Evolutionary conservation across 1,140 invertebrate genomes (phyloP).

Genomic region (Lepidurus packardi): DNA sequence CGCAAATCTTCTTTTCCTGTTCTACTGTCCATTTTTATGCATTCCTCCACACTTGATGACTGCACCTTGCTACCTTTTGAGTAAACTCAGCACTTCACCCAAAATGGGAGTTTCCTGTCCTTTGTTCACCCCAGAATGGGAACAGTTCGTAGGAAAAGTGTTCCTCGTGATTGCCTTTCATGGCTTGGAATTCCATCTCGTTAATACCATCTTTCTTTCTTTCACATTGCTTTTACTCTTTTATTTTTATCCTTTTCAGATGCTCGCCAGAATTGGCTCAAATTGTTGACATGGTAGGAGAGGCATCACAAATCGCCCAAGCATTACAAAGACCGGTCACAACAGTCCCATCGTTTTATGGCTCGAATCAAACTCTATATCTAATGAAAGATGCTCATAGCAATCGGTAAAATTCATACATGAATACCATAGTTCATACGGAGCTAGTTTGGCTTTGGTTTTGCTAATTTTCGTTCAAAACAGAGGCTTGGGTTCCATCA

Average conservation of each 20-base stretch:
- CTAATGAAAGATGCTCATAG: slow-evolving; percentile 29
- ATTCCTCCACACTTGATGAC: too few species aligned
- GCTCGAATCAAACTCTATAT: slow-evolving; percentile 30
- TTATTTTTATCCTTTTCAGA: background rate
- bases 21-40: too few species aligned
- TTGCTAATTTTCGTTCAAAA: slow-evolving; percentile 39
- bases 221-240: background rate
- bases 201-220: background rate
- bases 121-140: too few species aligned
- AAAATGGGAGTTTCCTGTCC: too few species aligned
- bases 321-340: slow-evolving; percentile 31
- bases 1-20: too few species aligned
- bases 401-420: slow-evolving; percentile 12
- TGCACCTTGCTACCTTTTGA: too few species aligned
- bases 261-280: slow-evolving; percentile 25
- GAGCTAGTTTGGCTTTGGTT: too few species aligned
- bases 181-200: too few species aligned
- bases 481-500: slow-evolving; percentile 57
- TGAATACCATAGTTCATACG: background rate
- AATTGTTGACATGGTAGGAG: slow-evolving; percentile 25
- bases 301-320: slow-evolving; percentile 32
- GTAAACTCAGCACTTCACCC: too few species aligned
- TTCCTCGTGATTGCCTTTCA: too few species aligned
- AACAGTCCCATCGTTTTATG: slow-evolving; percentile 24
- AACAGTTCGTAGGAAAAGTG: too few species aligned